Conservation (phyloP, 2,797 vertebrate genomes). For the Xenopus petersii region DNA sequence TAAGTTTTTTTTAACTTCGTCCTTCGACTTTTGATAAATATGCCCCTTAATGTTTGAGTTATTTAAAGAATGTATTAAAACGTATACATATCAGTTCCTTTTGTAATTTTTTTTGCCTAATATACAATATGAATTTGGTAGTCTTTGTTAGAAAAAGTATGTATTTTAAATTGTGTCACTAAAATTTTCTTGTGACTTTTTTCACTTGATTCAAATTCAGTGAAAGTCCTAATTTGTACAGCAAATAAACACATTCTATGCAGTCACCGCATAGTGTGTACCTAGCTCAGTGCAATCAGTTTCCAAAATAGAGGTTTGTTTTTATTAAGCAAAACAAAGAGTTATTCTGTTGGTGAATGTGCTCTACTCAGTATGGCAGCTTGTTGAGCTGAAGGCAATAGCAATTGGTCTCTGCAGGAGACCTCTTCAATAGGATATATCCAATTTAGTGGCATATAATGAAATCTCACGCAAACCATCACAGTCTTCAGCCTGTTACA, state of each 20-base stretch:
- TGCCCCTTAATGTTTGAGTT: too few species aligned
- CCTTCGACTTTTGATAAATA: too few species aligned
- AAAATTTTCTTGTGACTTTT: too few species aligned
- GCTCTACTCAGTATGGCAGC: conserved; percentile 2
- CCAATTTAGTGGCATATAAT: not conserved
- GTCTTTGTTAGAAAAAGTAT: too few species aligned
- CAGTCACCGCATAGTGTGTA: conserved; percentile 49
- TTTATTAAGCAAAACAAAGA: conserved; percentile 42
- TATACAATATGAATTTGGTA: too few species aligned
- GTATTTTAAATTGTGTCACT: too few species aligned
- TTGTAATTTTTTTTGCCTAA: too few species aligned
- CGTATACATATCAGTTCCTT: too few species aligned
- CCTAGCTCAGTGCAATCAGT: conserved; percentile 50
- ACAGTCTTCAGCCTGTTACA: too few species aligned
- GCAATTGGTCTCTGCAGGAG: conserved; percentile 38
- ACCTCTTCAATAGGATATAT: conserved; percentile 19
- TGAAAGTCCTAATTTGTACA: conserved; percentile 58
- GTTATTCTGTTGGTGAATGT: conserved; percentile 12
- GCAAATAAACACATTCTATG: conserved; percentile 51
- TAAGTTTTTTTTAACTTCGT: too few species aligned
- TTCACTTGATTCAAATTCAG: not conserved
- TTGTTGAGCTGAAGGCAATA: conserved; percentile 26
- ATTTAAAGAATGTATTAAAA: too few species aligned
- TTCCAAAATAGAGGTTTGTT: conserved; percentile 48
- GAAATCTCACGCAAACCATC: not conserved